A percentile compares a stretch with the other conserved stretches of the same genome.
Evolutionary conservation across 2,888 invertebrate species (phyloP).

Genomic region (Muscina levida): DNA sequence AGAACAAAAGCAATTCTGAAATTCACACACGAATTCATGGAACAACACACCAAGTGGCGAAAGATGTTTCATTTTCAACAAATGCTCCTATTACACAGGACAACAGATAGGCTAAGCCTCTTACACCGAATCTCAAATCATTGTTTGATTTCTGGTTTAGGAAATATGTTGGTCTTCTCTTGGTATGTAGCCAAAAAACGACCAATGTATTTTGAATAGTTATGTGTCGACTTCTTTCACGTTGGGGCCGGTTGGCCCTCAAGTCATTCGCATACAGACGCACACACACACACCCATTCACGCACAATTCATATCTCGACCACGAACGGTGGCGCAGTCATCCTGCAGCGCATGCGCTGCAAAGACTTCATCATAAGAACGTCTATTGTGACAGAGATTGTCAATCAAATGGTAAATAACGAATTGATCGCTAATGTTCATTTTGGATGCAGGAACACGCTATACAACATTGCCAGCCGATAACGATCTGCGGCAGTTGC

Average conservation of each 20-base stretch:
- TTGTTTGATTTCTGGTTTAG: no score
- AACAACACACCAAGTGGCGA: neutral
- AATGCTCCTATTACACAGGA: no score
- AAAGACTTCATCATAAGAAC: slow-evolving; percentile 60
- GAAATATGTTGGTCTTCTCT: no score
- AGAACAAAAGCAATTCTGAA: neutral
- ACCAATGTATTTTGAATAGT: no score
- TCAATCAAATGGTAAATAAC: slow-evolving; percentile 61
- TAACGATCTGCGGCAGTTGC: slow-evolving; percentile 48
- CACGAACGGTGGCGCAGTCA: neutral
- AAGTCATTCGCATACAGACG: no score
- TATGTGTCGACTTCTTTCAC: no score
- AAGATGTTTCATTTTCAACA: no score
- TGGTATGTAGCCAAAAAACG: no score
- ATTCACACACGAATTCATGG: slow-evolving; percentile 14
- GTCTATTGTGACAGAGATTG: slow-evolving; percentile 65
- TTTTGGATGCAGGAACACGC: slow-evolving; percentile 58
- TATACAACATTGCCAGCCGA: slow-evolving; percentile 49
- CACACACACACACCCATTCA: neutral
- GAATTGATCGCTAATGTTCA: slow-evolving; percentile 57
- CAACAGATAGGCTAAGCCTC: no score
- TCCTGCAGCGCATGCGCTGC: neutral
- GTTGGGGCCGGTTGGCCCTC: no score
- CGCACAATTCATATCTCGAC: neutral
- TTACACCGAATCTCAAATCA: no score